A percentile compares a stretch with the other conserved stretches of the same genome.
Evolutionary conservation across 1,140 invertebrate species (phyloP).

Genomic region (Nebria ingens): DNA sequence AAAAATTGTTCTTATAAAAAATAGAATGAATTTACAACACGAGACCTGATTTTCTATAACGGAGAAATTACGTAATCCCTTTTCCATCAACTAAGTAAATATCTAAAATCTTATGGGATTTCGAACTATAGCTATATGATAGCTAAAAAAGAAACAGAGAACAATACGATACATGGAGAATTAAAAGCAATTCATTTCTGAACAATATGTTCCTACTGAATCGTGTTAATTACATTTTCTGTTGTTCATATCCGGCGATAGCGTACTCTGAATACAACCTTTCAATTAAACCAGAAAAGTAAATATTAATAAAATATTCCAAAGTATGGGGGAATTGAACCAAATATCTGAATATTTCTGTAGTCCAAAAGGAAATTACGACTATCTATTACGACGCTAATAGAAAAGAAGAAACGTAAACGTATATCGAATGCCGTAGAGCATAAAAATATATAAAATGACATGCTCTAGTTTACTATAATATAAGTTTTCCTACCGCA

Average conservation of each 20-base stretch:
- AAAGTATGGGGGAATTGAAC: no score
- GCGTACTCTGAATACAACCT: background rate
- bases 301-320: conserved; percentile 1
- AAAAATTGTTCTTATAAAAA: background rate
- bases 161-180: background rate
- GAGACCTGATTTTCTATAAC: background rate
- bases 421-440: background rate
- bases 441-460: no score
- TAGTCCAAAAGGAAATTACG: background rate
- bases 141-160: background rate
- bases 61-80: background rate
- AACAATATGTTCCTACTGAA: background rate
- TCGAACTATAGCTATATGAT: no score
- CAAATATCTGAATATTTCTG: background rate
- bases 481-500: background rate
- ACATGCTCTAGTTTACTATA: no score
- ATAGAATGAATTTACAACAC: background rate
- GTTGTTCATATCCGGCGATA: background rate
- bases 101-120: background rate
- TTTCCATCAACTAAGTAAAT: background rate
- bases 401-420: background rate
- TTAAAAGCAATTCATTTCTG: background rate
- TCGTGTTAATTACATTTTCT: background rate
- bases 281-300: background rate
- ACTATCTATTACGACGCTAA: no score